Base-by-base conservation (phyloP, 1,140 invertebrate genomes). In the Leguminivora glycinivorella region DNA sequence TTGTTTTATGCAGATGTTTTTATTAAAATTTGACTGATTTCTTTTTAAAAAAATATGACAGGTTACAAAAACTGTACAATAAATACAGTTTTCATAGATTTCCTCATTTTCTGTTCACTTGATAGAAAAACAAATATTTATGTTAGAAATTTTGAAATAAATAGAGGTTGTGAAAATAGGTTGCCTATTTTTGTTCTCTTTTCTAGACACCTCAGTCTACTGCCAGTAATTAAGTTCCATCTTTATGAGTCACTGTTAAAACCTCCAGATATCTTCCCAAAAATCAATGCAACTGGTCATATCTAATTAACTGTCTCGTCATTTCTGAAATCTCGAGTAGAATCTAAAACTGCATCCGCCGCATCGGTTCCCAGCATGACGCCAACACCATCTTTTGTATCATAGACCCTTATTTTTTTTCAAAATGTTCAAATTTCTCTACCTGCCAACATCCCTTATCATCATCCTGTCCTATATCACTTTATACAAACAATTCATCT, bases 341-440 rank as follows among this genome's bases (percentile, higher is more conserved):
- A 82, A 89, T 89, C 85, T 88, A 81, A 84, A 85, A 85, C 82
- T 85, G 89, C 85, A 89, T 91, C 87, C 83, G 82, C 56, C 81
- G 78, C 86, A 86, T 90, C 88, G 74, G 83, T 88, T 81, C 88
- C 26, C 88, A 79, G 88, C 88, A 81, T 88, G 89, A 88, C 83
- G 84, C 83, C 88, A 74, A 90, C 88, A 84, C 84, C 84, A 79
- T 81, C 83, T 76, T 86, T 89, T 89, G 85, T 90, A 82, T 88
- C 80, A 83, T 79, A 84, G 87, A 89, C 87, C 89, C 88, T 88
- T 85, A 80, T 85, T 91, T 91, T 90, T 90, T 90, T 84, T 90
- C 81, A 81, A 84, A 90, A 87, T 83, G 84, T 89, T 90, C 83
- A 80, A 89, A 91, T 90, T 91, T 91, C 87, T 89, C 82, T 91